A percentile compares a stretch with the other conserved stretches of the same genome.
phyloP scores from a whole-genome alignment of 2,797 vertebrate genomes.

The Scolopax rusticola region DNA sequence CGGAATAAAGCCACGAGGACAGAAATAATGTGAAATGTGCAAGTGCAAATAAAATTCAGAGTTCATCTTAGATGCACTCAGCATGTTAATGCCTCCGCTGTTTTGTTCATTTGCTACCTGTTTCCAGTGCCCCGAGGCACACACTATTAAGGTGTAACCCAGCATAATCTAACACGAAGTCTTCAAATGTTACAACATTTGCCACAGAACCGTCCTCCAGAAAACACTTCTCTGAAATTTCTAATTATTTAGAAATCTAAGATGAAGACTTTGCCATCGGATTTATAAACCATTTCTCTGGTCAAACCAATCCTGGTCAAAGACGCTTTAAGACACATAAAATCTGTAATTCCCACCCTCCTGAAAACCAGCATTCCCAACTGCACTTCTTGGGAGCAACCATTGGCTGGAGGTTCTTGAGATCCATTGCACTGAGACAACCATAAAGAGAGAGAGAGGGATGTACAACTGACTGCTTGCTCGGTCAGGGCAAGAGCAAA shows the following conservation, averaged over 20 bases:
- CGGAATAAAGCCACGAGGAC: neutral
- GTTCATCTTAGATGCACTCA: neutral
- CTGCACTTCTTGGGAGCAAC: accelerated
- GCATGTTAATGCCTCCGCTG: neutral
- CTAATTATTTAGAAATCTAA: neutral
- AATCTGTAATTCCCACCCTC: neutral
- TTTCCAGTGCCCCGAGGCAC: neutral
- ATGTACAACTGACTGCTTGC: accelerated
- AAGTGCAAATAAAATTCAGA: neutral
- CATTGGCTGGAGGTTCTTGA: accelerated
- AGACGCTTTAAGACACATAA: neutral
- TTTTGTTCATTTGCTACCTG: neutral
- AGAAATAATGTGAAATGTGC: neutral
- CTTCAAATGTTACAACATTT: neutral
- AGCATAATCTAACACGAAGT: neutral
- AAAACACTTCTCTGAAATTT: neutral
- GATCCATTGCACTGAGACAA: neutral
- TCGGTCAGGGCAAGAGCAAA: neutral
- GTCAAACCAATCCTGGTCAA: neutral
- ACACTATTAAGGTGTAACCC: neutral
- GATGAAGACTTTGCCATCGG: neutral
- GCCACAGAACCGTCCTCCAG: neutral
- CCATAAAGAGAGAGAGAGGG: neutral
- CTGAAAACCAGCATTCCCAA: neutral
- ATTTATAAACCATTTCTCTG: neutral